Evolutionary conservation across 2,797 vertebrate species (phyloP).

Genomic region (Echeneis naucrates): DNA sequence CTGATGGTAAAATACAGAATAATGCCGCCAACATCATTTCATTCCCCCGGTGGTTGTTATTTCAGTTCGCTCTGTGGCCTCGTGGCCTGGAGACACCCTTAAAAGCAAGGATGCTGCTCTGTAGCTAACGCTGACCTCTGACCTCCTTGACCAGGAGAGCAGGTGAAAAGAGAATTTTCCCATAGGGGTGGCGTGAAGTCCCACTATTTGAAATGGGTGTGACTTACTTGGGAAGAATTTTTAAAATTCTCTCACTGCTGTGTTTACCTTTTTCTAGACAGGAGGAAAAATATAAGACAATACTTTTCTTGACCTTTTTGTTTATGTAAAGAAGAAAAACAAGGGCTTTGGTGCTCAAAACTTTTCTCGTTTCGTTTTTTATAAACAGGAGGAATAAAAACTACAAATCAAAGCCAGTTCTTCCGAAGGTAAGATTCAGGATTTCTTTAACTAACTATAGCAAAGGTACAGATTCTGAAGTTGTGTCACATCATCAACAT

Average conservation of each 20-base stretch:
- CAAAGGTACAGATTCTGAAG: neutral
- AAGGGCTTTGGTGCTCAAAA: neutral
- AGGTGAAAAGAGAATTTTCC: conserved; percentile 44
- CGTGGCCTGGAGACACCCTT: conserved; percentile 5
- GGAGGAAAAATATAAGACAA: too few relatives aligned
- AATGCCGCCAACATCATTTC: neutral
- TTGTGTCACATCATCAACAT: neutral
- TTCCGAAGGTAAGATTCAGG: conserved; percentile 91
- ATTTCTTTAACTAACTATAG: neutral
- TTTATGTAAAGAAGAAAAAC: conserved; percentile 1
- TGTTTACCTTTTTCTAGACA: conserved; percentile 11
- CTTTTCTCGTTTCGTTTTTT: conserved; percentile 26
- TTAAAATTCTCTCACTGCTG: conserved; percentile 21
- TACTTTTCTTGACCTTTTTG: conserved; percentile 4
- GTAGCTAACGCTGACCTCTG: conserved; percentile 54
- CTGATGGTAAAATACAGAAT: neutral
- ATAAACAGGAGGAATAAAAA: conserved; percentile 94
- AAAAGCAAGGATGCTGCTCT: conserved; percentile 30
- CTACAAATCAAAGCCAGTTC: conserved; percentile 90
- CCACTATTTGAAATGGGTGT: conserved; percentile 31
- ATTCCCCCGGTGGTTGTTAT: neutral
- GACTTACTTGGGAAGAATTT: conserved; percentile 29
- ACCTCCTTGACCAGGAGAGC: conserved; percentile 19
- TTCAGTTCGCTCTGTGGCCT: neutral
- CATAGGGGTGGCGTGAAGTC: conserved; percentile 44